Evolutionary conservation across 1,140 invertebrate genomes (phyloP).

Genomic region (Musca vetustissima): DNA sequence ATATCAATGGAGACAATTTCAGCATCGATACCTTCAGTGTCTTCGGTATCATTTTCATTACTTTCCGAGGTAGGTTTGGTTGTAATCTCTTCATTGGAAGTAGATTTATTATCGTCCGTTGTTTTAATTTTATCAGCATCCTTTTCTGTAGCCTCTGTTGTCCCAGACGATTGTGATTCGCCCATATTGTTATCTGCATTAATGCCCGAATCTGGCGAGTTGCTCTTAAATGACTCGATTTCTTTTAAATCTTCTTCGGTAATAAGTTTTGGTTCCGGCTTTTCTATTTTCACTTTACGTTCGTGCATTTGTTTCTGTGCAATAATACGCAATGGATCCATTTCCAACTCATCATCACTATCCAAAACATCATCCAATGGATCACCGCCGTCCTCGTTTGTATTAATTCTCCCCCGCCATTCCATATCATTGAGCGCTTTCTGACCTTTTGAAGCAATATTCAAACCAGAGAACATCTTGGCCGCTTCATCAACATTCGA

Average conservation of each 20-base stretch:
- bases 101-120: slow-evolving; percentile 22
- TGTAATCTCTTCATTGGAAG: neutral
- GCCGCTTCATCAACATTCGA: slow-evolving; percentile 64
- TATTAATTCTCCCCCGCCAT: slow-evolving; percentile 63
- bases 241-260: slow-evolving; percentile 65
- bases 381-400: slow-evolving; percentile 31
- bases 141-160: neutral
- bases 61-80: neutral
- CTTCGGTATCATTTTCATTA: neutral
- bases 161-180: neutral
- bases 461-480: slow-evolving; percentile 61
- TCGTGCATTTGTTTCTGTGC: slow-evolving; percentile 64
- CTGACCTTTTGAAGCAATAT: slow-evolving; percentile 61
- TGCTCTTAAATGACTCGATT: slow-evolving; percentile 55
- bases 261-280: slow-evolving; percentile 61
- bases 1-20: slow-evolving; percentile 42
- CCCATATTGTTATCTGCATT: neutral
- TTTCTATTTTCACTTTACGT: slow-evolving; percentile 61
- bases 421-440: slow-evolving; percentile 64
- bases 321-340: slow-evolving; percentile 67
- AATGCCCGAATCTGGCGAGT: slow-evolving; percentile 35
- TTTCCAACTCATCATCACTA: slow-evolving; percentile 67
- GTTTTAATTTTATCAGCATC: neutral
- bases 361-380: slow-evolving; percentile 58
- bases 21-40: slow-evolving; percentile 22